These are phyloP conservation scores for Odontamblyopus rebecca DNA, from an alignment of 2,797 vertebrate species.

Conservation along the genomic window DNA sequence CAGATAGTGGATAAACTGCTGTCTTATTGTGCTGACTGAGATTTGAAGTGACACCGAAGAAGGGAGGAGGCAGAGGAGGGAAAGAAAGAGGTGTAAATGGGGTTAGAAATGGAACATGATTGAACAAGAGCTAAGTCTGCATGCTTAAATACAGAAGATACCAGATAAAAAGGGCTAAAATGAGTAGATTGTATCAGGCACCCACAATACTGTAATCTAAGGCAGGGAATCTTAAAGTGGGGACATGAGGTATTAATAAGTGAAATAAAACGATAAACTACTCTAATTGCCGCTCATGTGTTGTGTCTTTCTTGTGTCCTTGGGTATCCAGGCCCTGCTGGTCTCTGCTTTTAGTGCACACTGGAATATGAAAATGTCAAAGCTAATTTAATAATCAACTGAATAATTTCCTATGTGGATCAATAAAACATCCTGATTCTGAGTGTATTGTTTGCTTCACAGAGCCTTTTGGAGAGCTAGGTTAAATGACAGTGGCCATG, in stretches of 20 bases:
- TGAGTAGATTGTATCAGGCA: not conserved
- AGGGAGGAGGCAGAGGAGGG: not conserved
- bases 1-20: constrained; percentile 59
- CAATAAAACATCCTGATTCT: not conserved
- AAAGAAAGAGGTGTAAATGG: constrained; percentile 30
- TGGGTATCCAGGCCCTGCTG: not conserved
- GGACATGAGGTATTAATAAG: no score
- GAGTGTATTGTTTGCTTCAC: not conserved
- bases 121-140: not conserved
- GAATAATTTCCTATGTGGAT: not conserved
- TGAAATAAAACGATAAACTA: no score
- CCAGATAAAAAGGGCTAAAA: not conserved
- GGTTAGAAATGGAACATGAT: constrained; percentile 20
- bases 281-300: no score
- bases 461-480: not conserved
- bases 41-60: constrained; percentile 58
- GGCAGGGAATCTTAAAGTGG: no score
- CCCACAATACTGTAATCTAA: no score
- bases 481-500: not conserved
- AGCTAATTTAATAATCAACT: not conserved
- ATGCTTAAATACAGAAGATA: not conserved
- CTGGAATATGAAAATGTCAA: not conserved
- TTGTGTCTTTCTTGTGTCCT: not conserved
- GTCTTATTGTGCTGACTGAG: constrained; percentile 54
- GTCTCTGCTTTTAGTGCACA: not conserved